Evolutionary conservation across 2,113 vertebrate genomes (phyloP), one percentile per base, ranked within the genome.

Genomic region (Heterocephalus glaber): DNA sequence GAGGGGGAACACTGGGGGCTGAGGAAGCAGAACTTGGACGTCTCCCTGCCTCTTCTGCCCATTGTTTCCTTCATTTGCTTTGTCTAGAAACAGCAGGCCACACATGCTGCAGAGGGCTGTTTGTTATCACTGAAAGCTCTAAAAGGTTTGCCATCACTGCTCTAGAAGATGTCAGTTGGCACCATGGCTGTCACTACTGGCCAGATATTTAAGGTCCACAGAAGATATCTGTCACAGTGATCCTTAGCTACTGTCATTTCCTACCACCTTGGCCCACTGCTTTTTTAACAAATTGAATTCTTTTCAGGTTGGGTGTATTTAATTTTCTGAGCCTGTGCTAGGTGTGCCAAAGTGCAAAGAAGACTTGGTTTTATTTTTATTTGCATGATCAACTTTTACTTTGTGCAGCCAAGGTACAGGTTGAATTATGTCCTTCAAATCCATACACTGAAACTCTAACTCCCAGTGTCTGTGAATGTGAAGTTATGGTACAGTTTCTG

Each of bases 251-350:
- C 17, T 30, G 12, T 90, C 24, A 63, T 89, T 90, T 91, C 33
- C 52, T 4, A 49, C 30, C 6, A 70, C 16, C 7, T 87, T 70
- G 52, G 28, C 26, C 7, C 7, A 65, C 19, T 89, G 58, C 8
- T 33, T 91, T 86, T 88, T 54, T 66, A 74, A 74, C 3, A 93
- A 63, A 85, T 54, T 33, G 30, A 72, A 58, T 93, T 89, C 7
- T 63, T 81, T 20, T 35, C 61, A 94, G n/a, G 30, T 0, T 79
- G 17, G 5, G 3, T 28, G 30, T 89, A 61, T 82, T 61, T 84
- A 70, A 84, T 85, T 93, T 95, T 95, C 77, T 60, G 52, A 79
- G 61, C 13, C 17, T 95, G 38, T 56, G 5, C 14, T 83, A 89
- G 56, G 5, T 86, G 7, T 88, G 56, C 33, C 60, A 22, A 86